Evolutionary conservation across 2,888 invertebrate species (phyloP).

Genomic region (Dynastes maya): DNA sequence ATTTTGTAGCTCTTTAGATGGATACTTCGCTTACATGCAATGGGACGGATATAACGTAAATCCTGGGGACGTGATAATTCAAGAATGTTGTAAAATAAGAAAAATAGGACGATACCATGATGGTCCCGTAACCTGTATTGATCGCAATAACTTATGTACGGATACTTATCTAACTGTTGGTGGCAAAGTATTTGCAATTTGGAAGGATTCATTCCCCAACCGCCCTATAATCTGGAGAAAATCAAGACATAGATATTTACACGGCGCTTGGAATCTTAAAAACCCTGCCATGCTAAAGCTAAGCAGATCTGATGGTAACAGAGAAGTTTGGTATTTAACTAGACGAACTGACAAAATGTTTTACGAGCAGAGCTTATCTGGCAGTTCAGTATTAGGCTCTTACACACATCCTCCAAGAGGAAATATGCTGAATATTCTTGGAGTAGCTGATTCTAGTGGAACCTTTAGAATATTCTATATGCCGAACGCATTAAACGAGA

Average conservation of each 20-base stretch:
- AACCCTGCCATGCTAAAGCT: conserved; percentile 78
- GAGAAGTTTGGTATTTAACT: conserved; percentile 88
- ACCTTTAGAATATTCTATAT: conserved; percentile 77
- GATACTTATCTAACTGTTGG: conserved; percentile 68
- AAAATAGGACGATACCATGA: conserved; percentile 78
- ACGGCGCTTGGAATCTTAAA: conserved; percentile 83
- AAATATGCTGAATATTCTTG: conserved; percentile 70
- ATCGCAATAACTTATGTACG: conserved; percentile 53
- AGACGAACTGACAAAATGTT: conserved; percentile 80
- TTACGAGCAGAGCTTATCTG: conserved; percentile 79
- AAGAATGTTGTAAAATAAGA: conserved; percentile 71
- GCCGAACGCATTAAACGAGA: conserved; percentile 63
- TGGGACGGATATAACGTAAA: conserved; percentile 80
- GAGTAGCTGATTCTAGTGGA: conserved; percentile 80
- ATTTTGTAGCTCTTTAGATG: conserved; percentile 62
- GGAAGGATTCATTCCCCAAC: conserved; percentile 74
- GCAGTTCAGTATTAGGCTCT: conserved; percentile 77
- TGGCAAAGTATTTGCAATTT: conserved; percentile 66
- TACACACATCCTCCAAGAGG: conserved; percentile 72
- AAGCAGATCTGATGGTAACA: conserved; percentile 80
- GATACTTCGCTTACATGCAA: conserved; percentile 61
- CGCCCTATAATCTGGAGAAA: conserved; percentile 81
- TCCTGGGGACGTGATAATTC: conserved; percentile 75
- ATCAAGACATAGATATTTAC: conserved; percentile 74
- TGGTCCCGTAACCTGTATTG: conserved; percentile 77